Evolutionary conservation across 2,113 vertebrate genomes (phyloP).

Genomic region (Oryzias curvinotus): DNA sequence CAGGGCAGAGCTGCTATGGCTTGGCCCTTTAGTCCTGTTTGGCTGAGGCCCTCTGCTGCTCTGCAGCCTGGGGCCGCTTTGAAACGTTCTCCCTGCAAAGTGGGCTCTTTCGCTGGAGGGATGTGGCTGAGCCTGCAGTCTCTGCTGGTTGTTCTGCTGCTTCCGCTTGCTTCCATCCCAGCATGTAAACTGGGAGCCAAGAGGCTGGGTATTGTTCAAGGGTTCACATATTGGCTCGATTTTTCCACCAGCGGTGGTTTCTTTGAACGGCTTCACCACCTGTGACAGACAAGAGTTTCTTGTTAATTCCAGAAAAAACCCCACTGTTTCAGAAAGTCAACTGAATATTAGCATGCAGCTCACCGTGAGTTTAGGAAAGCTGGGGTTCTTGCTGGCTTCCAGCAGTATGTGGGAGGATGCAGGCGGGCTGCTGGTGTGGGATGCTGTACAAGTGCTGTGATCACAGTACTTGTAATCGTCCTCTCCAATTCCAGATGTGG

Average conservation of each 20-base stretch:
- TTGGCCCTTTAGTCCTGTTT: constrained; percentile 80
- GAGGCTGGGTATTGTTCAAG: constrained; percentile 61
- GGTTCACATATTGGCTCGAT: constrained; percentile 69
- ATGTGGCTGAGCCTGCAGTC: constrained; percentile 50
- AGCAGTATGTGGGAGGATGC: constrained; percentile 80
- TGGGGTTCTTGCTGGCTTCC: constrained; percentile 84
- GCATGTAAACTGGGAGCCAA: constrained; percentile 68
- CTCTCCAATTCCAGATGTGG: constrained; percentile 77
- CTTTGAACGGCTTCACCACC: constrained; percentile 85
- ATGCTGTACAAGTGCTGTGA: constrained; percentile 66
- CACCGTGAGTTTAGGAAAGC: constrained; percentile 84
- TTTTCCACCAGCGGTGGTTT: constrained; percentile 50
- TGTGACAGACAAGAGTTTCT: constrained; percentile 39
- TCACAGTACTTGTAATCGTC: constrained; percentile 76
- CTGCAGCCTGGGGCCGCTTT: constrained; percentile 67
- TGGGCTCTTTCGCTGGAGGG: constrained; percentile 70
- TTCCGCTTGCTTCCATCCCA: constrained; percentile 72
- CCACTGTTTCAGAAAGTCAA: neutral
- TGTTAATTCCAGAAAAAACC: constrained; percentile 12
- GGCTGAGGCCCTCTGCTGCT: constrained; percentile 71
- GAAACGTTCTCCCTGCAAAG: constrained; percentile 69
- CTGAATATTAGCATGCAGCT: constrained; percentile 16
- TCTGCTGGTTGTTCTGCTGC: constrained; percentile 61
- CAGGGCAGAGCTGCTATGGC: constrained; percentile 43
- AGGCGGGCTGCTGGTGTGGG: constrained; percentile 42